Conservation (phyloP, 1,140 invertebrate species). For the Pachyrhynchus sulphureomaculatus region DNA sequence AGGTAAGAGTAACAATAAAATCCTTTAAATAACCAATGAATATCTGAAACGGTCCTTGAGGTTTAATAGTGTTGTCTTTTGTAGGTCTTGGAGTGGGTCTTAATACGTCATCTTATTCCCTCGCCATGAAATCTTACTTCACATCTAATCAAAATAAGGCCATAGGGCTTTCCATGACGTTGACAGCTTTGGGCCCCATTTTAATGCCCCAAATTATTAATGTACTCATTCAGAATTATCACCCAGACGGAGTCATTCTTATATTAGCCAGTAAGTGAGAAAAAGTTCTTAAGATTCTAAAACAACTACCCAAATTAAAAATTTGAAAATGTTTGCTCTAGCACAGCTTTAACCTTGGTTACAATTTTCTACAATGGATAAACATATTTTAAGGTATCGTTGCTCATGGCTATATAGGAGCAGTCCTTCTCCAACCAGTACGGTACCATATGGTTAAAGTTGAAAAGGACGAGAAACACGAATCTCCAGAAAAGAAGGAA, state of each 20-base stretch:
- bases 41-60: not conserved
- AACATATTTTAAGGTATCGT: conserved; percentile 22
- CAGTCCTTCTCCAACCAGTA: conserved; percentile 54
- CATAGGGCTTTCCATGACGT: conserved; percentile 52
- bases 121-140: conserved; percentile 56
- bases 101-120: conserved; percentile 58
- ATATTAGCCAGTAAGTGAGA: conserved; percentile 51
- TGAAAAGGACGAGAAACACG: conserved; percentile 1
- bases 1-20: conserved; percentile 48
- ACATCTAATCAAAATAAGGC: conserved; percentile 51
- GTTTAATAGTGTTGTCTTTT: conserved; percentile 11
- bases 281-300: conserved; percentile 44
- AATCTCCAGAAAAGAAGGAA: conserved; percentile 30
- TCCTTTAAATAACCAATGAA: conserved; percentile 37
- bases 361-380: too few relatives aligned
- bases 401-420: conserved; percentile 36
- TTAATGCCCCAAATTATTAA: conserved; percentile 54
- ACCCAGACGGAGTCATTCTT: conserved; percentile 50
- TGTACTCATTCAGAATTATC: conserved; percentile 48
- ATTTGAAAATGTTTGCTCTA: too few relatives aligned
- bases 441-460: conserved; percentile 55
- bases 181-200: conserved; percentile 54
- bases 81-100: conserved; percentile 63
- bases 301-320: not conserved
- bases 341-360: too few relatives aligned